Evolutionary conservation across 2,888 invertebrate species (phyloP).

Genomic region (Troilus luridus): DNA sequence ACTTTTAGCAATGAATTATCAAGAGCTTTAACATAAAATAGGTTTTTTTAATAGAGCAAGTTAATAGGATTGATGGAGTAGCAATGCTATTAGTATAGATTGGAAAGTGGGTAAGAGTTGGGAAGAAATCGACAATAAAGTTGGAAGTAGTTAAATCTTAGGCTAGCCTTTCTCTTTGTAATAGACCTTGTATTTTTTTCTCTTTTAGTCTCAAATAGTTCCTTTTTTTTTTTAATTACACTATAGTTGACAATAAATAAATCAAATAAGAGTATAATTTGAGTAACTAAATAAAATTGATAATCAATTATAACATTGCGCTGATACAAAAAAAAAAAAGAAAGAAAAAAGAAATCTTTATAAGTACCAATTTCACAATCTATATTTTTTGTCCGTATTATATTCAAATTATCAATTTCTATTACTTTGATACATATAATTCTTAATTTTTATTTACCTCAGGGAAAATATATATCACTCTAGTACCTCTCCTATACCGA

Average conservation of each 20-base stretch:
- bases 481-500: too few relatives aligned
- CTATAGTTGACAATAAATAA: not conserved
- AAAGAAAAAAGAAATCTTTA: too few relatives aligned
- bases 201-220: not conserved
- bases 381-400: too few relatives aligned
- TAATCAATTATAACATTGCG: too few relatives aligned
- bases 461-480: too few relatives aligned
- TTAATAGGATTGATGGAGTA: not conserved
- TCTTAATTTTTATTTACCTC: too few relatives aligned
- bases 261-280: too few relatives aligned
- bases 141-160: conserved; percentile 22
- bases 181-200: not conserved
- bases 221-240: not conserved
- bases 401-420: too few relatives aligned
- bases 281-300: too few relatives aligned
- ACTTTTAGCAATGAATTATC: not conserved
- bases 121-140: conserved; percentile 25
- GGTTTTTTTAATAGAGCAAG: not conserved
- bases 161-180: conserved; percentile 25
- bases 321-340: too few relatives aligned
- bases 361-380: too few relatives aligned
- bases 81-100: not conserved
- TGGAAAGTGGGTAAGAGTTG: conserved; percentile 23
- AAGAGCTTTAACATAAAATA: not conserved
- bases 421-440: too few relatives aligned